A percentile compares a stretch with the other conserved stretches of the same genome.
Conservation (phyloP, 2,888 invertebrate species). For the Drosophila colorata region DNA sequence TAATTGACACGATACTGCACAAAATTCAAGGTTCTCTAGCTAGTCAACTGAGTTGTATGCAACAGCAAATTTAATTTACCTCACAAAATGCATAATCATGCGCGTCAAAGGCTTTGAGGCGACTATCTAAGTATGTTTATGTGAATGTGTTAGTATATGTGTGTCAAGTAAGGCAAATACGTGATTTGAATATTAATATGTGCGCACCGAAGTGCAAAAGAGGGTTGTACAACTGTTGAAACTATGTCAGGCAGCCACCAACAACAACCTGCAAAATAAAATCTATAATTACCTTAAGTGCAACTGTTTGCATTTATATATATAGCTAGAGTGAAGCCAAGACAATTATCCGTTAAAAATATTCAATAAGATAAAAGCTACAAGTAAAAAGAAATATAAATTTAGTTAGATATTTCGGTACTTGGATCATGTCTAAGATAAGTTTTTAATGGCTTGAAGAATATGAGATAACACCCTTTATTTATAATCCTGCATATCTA, state of each 20-base stretch:
- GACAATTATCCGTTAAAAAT: conserved; percentile 1
- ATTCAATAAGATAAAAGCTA: no score
- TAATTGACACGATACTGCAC: conserved; percentile 31
- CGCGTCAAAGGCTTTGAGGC: conserved; percentile 22
- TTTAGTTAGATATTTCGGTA: no score
- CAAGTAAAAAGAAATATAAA: no score
- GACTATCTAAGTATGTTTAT: conserved; percentile 6
- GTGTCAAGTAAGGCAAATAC: conserved; percentile 66
- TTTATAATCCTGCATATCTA: no score
- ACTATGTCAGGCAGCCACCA: conserved; percentile 42
- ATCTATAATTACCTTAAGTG: conserved; percentile 30
- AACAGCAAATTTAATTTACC: conserved; percentile 58
- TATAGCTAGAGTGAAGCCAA: neutral
- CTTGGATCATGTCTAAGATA: neutral
- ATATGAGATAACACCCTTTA: no score
- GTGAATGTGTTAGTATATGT: conserved; percentile 32
- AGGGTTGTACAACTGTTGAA: conserved; percentile 13
- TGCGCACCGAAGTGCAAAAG: conserved; percentile 24
- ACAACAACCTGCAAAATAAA: conserved; percentile 2
- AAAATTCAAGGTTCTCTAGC: conserved; percentile 60
- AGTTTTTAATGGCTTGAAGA: no score
- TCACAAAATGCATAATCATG: conserved; percentile 77
- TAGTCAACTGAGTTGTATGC: conserved; percentile 40
- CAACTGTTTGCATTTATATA: neutral
- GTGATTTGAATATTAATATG: conserved; percentile 73